Percentiles rank a stretch among this genome's conserved stretches.
These are phyloP conservation scores for Isaurus tuberculatus DNA, from an alignment of 92 coral and sea anemone genomes.

Conservation along the genomic window DNA sequence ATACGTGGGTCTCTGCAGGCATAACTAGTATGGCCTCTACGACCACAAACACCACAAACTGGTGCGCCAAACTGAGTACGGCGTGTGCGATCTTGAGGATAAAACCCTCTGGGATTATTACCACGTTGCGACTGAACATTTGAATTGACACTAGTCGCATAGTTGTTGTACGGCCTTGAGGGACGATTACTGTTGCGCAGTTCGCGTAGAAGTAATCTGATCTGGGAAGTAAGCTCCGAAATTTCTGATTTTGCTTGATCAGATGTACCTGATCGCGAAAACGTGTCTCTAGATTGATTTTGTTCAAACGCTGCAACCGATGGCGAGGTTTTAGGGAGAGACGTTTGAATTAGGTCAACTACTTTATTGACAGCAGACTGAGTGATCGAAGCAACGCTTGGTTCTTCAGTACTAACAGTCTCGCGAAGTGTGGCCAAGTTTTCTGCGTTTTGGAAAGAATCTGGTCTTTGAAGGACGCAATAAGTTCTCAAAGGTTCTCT, in stretches of 20 bases:
- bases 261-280: not conserved
- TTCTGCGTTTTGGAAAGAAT: slow-evolving; percentile 61
- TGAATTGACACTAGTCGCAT: not conserved
- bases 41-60: slow-evolving; percentile 47
- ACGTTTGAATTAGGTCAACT: slow-evolving; percentile 14
- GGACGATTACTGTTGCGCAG: slow-evolving; percentile 4
- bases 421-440: slow-evolving; percentile 53
- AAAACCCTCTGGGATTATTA: not conserved
- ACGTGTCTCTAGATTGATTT: not conserved
- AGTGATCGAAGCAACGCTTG: slow-evolving; percentile 8
- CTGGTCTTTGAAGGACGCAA: slow-evolving; percentile 55
- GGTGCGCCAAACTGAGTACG: slow-evolving; percentile 31
- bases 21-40: slow-evolving; percentile 44
- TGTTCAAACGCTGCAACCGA: slow-evolving; percentile 8
- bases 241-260: not conserved
- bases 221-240: slow-evolving; percentile 18
- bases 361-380: slow-evolving; percentile 8
- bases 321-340: slow-evolving; percentile 13
- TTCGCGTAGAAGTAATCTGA: slow-evolving; percentile 4
- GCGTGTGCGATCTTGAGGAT: slow-evolving; percentile 26
- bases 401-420: slow-evolving; percentile 16
- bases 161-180: not conserved
- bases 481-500: slow-evolving; percentile 49
- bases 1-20: slow-evolving; percentile 33
- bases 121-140: not conserved